Conservation (phyloP, 2,797 vertebrate species). For the Pseudomugil gertrudae region DNA sequence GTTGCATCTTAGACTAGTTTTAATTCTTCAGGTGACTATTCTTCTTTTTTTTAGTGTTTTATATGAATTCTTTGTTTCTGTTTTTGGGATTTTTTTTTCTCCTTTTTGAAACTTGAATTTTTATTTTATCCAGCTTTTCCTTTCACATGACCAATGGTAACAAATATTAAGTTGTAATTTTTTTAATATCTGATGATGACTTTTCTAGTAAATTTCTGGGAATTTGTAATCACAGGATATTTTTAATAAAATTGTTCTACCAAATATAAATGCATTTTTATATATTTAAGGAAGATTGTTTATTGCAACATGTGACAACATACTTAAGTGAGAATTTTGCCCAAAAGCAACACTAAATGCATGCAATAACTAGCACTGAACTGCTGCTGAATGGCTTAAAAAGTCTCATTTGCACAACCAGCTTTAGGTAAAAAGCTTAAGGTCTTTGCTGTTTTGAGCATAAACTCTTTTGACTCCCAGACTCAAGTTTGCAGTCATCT, state of each 20-base stretch:
- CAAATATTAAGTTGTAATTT: constrained; percentile 78
- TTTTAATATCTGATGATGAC: constrained; percentile 74
- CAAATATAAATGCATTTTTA: constrained; percentile 52
- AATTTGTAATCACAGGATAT: constrained; percentile 84
- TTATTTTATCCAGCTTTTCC: constrained; percentile 60
- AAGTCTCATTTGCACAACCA: too few species aligned
- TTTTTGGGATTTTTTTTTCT: constrained; percentile 62
- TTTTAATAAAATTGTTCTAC: constrained; percentile 85
- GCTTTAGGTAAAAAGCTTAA: too few species aligned
- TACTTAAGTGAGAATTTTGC: neutral
- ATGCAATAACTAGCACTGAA: too few species aligned
- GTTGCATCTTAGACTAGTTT: constrained; percentile 64
- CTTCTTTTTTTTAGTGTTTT: constrained; percentile 65
- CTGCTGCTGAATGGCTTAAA: too few species aligned
- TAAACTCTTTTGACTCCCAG: too few species aligned
- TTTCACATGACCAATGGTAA: constrained; percentile 72
- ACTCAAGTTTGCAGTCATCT: too few species aligned
- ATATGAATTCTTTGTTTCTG: constrained; percentile 64
- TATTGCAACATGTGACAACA: neutral
- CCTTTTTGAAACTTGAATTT: constrained; percentile 78
- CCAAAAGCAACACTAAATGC: too few species aligned
- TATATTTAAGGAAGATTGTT: constrained; percentile 11
- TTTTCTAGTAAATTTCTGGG: constrained; percentile 76
- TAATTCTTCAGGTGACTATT: constrained; percentile 59
- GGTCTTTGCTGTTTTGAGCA: too few species aligned